phyloP scores from a whole-genome alignment of 2,888 invertebrate genomes.

The Chalcosyrphus nemorum region DNA sequence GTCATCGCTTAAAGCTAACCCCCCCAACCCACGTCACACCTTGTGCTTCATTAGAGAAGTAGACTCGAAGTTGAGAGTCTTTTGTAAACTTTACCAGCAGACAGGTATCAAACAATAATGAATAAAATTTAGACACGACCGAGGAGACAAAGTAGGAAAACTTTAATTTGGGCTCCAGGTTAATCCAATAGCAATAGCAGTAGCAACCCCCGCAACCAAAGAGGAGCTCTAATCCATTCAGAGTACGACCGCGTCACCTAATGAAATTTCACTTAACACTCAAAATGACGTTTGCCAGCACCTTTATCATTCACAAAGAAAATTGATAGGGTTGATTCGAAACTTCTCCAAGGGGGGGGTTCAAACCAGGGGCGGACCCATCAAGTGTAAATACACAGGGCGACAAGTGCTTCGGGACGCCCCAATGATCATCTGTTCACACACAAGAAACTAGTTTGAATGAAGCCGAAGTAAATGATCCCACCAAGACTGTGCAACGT shows the following conservation, averaged over 20 bases:
- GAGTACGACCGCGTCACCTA: constrained; percentile 68
- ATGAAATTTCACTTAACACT: constrained; percentile 73
- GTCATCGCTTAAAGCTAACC: not conserved
- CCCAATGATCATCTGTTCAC: too few relatives aligned
- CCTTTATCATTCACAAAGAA: constrained; percentile 22
- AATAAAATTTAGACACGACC: constrained; percentile 36
- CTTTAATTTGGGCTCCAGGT: constrained; percentile 52
- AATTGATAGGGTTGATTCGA: constrained; percentile 35
- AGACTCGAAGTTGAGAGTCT: not conserved
- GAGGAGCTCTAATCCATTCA: constrained; percentile 61
- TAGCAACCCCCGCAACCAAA: too few relatives aligned
- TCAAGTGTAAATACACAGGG: too few relatives aligned
- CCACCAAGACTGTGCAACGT: too few relatives aligned
- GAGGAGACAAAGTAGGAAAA: constrained; percentile 4
- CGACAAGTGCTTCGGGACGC: too few relatives aligned
- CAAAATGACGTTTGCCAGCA: constrained; percentile 65
- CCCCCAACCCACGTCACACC: not conserved
- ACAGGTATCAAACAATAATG: constrained; percentile 40
- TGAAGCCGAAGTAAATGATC: too few relatives aligned
- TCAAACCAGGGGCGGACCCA: too few relatives aligned
- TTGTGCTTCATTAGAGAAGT: not conserved
- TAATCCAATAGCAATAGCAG: constrained; percentile 55
- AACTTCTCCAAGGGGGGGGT: not conserved
- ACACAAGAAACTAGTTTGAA: too few relatives aligned
- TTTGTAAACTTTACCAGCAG: not conserved